These are phyloP conservation scores for Oscarella lobularis DNA, from an alignment of 37 sponge, comb jelly and placozoan species.

Conservation along the genomic window DNA sequence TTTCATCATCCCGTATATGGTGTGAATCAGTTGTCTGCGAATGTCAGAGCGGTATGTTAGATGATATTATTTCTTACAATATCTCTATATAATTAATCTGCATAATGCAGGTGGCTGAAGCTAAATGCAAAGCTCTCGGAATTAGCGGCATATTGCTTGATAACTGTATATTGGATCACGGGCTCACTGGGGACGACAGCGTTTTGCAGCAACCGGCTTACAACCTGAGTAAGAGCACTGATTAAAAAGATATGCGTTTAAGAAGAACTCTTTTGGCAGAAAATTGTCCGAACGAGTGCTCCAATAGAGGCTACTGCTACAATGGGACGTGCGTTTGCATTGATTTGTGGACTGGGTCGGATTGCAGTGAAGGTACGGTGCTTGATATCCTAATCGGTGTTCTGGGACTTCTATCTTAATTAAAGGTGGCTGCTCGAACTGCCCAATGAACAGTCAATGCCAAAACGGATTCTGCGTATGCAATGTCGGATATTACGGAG, in stretches of 20 bases:
- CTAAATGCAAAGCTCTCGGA: not conserved
- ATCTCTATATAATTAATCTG: too few species aligned
- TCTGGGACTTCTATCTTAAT: not conserved
- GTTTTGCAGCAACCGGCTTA: not conserved
- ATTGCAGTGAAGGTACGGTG: not conserved
- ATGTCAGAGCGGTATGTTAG: too few species aligned
- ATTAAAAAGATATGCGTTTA: too few species aligned
- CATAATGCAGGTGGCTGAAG: not conserved
- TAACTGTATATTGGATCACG: not conserved
- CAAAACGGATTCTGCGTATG: not conserved
- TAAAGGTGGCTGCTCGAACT: not conserved
- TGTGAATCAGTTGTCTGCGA: too few species aligned
- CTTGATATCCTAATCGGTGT: not conserved
- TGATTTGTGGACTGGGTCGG: not conserved
- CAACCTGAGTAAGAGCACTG: not conserved
- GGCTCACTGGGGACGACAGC: not conserved
- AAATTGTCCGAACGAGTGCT: constrained; percentile 59
- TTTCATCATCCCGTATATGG: too few species aligned
- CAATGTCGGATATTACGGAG: not conserved
- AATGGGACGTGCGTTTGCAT: constrained; percentile 4
- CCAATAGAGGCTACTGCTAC: constrained; percentile 14
- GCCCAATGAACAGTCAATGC: not conserved
- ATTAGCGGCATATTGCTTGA: not conserved
- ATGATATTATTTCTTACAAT: too few species aligned
- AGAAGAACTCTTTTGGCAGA: constrained; percentile 6